A percentile compares a stretch with the other conserved stretches of the same genome.
phyloP scores from a whole-genome alignment of 2,113 vertebrate species.

The Ceyx melanurus region DNA sequence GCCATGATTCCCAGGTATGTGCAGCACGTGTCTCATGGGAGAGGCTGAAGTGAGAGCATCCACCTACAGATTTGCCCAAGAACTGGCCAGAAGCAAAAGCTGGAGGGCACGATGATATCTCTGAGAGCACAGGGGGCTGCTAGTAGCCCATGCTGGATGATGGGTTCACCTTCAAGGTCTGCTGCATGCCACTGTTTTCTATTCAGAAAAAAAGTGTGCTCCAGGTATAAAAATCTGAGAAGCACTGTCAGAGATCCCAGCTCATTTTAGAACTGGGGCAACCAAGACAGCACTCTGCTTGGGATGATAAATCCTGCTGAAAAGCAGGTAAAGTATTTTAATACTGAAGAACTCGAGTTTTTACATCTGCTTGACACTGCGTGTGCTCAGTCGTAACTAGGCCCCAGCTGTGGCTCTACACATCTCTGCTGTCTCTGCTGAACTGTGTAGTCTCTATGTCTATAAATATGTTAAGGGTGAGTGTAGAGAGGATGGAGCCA shows the following conservation, averaged over 20 bases:
- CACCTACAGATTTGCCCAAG: background rate
- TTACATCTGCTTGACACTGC: background rate
- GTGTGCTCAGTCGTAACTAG: background rate
- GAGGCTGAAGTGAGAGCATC: rapidly evolving
- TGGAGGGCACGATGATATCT: background rate
- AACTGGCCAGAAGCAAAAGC: background rate
- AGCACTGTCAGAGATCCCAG: background rate
- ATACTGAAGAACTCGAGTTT: background rate
- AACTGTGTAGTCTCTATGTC: background rate
- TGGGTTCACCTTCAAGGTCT: background rate
- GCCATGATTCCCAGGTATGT: background rate
- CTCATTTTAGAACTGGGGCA: background rate
- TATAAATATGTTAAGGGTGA: too few species aligned
- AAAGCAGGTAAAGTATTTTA: background rate
- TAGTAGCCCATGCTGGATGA: background rate
- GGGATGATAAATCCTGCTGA: background rate
- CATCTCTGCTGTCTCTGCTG: background rate
- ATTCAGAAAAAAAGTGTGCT: background rate
- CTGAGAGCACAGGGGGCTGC: background rate
- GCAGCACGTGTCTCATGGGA: background rate
- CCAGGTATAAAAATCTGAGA: background rate
- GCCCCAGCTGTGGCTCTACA: background rate
- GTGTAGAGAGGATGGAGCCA: too few species aligned
- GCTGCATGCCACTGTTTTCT: background rate
- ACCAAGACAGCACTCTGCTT: background rate